A percentile compares a stretch with the other conserved stretches of the same genome.
Conservation (phyloP, 2,113 vertebrate species). For the Phylloscopus trochiloides region DNA sequence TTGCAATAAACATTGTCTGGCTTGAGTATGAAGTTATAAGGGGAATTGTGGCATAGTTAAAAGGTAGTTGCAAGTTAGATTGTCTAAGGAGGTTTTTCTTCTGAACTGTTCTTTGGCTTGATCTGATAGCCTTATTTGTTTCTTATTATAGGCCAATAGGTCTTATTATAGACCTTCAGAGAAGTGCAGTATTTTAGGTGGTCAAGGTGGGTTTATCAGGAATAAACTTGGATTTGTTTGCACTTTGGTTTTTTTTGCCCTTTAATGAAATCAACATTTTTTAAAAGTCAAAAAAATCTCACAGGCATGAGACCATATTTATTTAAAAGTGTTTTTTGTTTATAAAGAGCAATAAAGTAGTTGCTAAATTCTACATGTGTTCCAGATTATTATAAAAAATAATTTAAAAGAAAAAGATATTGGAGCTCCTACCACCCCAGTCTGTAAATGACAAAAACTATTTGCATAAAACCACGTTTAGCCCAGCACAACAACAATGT, state of each 20-base stretch:
- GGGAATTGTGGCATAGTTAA: background rate
- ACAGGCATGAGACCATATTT: background rate
- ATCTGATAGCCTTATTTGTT: background rate
- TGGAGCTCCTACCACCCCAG: background rate
- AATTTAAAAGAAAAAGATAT: background rate
- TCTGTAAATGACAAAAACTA: background rate
- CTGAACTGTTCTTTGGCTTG: background rate
- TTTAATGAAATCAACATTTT: background rate
- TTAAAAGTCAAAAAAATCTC: rapidly evolving
- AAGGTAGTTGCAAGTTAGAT: background rate
- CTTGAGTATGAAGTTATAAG: background rate
- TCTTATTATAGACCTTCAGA: background rate
- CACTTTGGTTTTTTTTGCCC: background rate
- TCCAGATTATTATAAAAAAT: background rate
- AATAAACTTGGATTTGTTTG: background rate
- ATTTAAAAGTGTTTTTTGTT: background rate
- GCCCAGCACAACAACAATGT: background rate
- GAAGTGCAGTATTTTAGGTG: background rate
- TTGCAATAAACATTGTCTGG: background rate
- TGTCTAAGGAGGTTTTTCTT: background rate
- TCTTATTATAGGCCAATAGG: background rate
- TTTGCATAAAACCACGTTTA: background rate
- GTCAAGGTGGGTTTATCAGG: background rate
- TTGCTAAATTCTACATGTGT: background rate
- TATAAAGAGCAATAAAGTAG: background rate